Evolutionary conservation across 2,888 invertebrate genomes (phyloP).

Genomic region (Steinernema carpocapsae): DNA sequence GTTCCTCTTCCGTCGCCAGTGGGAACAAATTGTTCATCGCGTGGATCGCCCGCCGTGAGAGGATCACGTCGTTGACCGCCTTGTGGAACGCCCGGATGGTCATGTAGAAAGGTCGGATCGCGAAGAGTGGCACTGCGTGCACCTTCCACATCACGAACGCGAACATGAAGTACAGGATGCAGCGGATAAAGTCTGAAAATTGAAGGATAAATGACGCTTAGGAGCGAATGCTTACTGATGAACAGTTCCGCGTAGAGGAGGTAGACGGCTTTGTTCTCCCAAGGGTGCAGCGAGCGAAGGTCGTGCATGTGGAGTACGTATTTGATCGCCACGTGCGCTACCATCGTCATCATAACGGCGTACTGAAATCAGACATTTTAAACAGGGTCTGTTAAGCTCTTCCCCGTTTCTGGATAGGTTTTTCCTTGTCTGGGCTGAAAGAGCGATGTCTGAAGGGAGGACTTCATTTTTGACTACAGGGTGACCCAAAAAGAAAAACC

Average conservation of each 20-base stretch:
- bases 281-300: constrained; percentile 81
- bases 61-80: constrained; percentile 92
- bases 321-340: constrained; percentile 84
- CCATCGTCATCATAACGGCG: constrained; percentile 84
- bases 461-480: too few relatives aligned
- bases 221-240: constrained; percentile 76
- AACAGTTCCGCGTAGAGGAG: constrained; percentile 92
- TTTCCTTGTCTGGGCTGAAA: too few relatives aligned
- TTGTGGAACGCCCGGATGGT: constrained; percentile 92
- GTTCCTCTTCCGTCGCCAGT: constrained; percentile 59
- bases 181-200: constrained; percentile 75
- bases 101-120: constrained; percentile 97
- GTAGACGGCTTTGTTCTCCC: constrained; percentile 99
- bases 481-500: too few relatives aligned
- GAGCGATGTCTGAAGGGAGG: too few relatives aligned
- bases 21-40: constrained; percentile 68
- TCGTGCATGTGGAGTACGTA: constrained; percentile 87
- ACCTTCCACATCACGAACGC: constrained; percentile 94
- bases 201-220: background rate
- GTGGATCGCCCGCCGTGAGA: constrained; percentile 76
- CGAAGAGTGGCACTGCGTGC: constrained; percentile 95
- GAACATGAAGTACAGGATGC: constrained; percentile 86
- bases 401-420: too few relatives aligned
- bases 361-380: constrained; percentile 72
- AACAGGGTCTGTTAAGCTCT: background rate